phyloP scores from a whole-genome alignment of 2,113 vertebrate species.

The Clarias batrachus region DNA sequence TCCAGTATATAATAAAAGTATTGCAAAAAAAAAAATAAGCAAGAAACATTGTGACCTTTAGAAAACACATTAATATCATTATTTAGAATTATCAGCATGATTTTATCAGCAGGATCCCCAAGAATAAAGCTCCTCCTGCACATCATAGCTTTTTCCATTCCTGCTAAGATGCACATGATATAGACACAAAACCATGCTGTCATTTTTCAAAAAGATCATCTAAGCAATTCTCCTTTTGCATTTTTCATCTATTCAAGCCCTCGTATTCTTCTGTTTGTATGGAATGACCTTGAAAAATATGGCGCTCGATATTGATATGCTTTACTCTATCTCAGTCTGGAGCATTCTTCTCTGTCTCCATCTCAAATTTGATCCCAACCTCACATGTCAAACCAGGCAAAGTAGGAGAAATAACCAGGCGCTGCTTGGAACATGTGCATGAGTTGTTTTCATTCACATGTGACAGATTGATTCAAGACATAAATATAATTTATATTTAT shows the following conservation, averaged over 20 bases:
- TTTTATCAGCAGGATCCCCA: background rate
- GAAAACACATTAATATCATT: background rate
- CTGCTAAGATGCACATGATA: background rate
- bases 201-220: background rate
- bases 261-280: background rate
- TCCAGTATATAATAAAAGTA: too few species aligned
- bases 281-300: slow-evolving; percentile 31
- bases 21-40: background rate
- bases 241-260: background rate
- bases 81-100: background rate
- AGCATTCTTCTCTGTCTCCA: background rate
- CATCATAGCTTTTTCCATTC: background rate
- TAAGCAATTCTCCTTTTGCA: too few species aligned
- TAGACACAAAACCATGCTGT: background rate
- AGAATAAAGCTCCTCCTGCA: background rate
- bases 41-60: background rate
- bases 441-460: slow-evolving; percentile 17
- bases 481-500: background rate
- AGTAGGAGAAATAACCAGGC: slow-evolving; percentile 28
- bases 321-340: slow-evolving; percentile 17
- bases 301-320: background rate
- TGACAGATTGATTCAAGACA: background rate
- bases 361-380: background rate
- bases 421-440: background rate
- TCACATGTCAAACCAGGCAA: slow-evolving; percentile 5